A percentile compares a stretch with the other conserved stretches of the same genome.
phyloP scores from a whole-genome alignment of 2,113 vertebrate genomes.

The Indri indri region DNA sequence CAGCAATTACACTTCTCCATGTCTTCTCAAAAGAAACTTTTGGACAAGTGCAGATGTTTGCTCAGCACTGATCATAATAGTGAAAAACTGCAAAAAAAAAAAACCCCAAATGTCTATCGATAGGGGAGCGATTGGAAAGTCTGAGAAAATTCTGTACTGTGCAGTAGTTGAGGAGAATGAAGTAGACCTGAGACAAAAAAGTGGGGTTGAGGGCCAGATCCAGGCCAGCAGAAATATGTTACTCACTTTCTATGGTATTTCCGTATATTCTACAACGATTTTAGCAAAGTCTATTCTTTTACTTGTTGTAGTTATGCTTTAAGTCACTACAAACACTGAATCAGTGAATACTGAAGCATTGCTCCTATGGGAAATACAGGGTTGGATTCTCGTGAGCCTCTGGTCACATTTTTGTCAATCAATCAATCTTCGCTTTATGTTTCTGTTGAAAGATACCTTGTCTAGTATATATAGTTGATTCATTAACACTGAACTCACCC shows the following conservation, averaged over 20 bases:
- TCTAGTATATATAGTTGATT: background rate
- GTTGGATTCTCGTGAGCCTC: background rate
- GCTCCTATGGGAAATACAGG: background rate
- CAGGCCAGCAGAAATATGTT: background rate
- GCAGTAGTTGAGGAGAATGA: background rate
- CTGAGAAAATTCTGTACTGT: background rate
- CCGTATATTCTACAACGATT: background rate
- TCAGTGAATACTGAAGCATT: background rate
- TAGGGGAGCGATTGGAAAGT: background rate
- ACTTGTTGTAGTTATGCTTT: background rate
- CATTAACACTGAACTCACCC: background rate
- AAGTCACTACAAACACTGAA: background rate
- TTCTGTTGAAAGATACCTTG: background rate
- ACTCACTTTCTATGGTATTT: background rate
- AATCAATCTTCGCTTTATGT: background rate
- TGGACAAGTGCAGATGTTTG: background rate
- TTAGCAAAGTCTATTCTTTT: background rate
- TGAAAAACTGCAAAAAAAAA: background rate
- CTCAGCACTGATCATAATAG: background rate
- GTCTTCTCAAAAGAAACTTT: background rate
- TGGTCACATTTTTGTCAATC: background rate
- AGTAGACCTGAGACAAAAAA: background rate
- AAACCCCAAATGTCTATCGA: background rate
- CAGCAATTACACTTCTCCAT: background rate
- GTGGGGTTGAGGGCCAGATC: background rate